Evolutionary conservation across 2,888 invertebrate species (phyloP).

Genomic region (Lottia gigantea): DNA sequence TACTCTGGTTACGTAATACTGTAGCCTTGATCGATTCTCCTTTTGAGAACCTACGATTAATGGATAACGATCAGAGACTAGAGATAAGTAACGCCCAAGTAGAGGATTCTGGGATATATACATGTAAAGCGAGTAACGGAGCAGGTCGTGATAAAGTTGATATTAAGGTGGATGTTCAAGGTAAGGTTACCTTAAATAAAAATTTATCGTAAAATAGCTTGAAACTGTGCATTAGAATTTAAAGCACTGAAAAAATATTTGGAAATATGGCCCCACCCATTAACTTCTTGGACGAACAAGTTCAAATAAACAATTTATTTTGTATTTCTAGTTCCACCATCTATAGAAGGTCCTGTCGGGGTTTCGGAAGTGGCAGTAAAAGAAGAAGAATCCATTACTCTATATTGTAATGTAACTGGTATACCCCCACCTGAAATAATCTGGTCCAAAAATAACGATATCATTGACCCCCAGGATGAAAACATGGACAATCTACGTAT

Average conservation of each 20-base stretch:
- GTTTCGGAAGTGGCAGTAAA: slow-evolving; percentile 56
- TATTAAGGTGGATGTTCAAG: slow-evolving; percentile 53
- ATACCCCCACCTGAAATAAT: slow-evolving; percentile 66
- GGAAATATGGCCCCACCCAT: no score
- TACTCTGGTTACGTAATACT: slow-evolving; percentile 66
- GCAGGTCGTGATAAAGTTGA: slow-evolving; percentile 66
- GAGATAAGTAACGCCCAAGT: slow-evolving; percentile 64
- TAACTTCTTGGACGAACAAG: no score
- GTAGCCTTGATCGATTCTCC: slow-evolving; percentile 57
- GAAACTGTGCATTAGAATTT: no score
- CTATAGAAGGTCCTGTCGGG: slow-evolving; percentile 35
- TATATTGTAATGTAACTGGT: slow-evolving; percentile 68
- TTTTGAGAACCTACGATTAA: slow-evolving; percentile 53
- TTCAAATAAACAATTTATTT: background rate
- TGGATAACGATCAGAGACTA: slow-evolving; percentile 58
- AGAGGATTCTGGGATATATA: slow-evolving; percentile 68
- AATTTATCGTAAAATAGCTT: no score
- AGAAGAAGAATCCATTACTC: slow-evolving; percentile 56
- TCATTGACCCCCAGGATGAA: slow-evolving; percentile 37
- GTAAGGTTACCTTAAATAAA: slow-evolving; percentile 36
- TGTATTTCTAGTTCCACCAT: slow-evolving; percentile 47
- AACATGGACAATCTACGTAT: slow-evolving; percentile 56
- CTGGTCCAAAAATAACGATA: slow-evolving; percentile 64
- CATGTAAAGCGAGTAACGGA: slow-evolving; percentile 69
- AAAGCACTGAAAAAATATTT: no score